Conservation (phyloP, 2,888 invertebrate species). For the Tipula unca region DNA sequence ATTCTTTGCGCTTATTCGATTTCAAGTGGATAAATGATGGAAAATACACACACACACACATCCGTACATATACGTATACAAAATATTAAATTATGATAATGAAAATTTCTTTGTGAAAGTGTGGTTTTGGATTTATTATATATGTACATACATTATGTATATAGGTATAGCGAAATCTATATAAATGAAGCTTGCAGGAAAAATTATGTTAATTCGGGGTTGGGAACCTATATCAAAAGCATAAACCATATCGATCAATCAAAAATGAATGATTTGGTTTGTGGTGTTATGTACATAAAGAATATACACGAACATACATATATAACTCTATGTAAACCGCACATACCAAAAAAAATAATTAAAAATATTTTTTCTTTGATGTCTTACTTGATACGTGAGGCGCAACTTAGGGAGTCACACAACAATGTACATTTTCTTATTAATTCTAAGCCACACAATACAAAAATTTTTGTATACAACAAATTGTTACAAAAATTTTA, state of each 20-base stretch:
- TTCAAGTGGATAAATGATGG: background rate
- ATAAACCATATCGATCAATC: background rate
- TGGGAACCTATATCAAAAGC: background rate
- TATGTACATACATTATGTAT: background rate
- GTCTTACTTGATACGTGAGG: too few species aligned
- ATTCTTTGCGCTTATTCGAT: background rate
- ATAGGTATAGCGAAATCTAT: background rate
- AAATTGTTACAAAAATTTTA: too few species aligned
- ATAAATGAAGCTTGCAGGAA: background rate
- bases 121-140: background rate
- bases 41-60: background rate
- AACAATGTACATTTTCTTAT: background rate
- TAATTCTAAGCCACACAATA: too few species aligned
- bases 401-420: too few species aligned
- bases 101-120: background rate
- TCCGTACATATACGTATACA: background rate
- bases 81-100: conserved; percentile 3
- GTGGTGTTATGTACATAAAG: background rate
- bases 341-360: background rate
- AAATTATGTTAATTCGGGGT: background rate
- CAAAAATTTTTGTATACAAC: too few species aligned
- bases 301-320: background rate
- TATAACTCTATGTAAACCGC: background rate
- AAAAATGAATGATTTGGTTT: background rate
- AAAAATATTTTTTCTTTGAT: background rate